Conservation (phyloP, 2,888 invertebrate species). For the Ectemnius lituratus region DNA sequence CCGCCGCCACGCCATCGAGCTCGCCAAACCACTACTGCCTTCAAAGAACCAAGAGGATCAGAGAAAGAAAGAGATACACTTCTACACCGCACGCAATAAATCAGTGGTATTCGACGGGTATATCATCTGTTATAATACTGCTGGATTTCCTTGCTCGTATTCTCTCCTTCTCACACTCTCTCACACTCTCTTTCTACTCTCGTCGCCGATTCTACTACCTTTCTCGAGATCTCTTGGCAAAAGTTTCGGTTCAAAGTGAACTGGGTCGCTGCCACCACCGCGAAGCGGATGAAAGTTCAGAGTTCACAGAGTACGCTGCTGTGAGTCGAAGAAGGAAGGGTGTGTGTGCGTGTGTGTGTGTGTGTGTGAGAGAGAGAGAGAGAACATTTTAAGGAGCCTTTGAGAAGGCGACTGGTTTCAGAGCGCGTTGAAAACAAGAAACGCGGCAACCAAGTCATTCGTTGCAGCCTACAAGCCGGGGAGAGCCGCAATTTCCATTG, state of each 20-base stretch:
- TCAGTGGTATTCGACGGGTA: slow-evolving; percentile 17
- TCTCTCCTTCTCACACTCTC: neutral
- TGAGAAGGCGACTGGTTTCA: no score
- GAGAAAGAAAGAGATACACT: no score
- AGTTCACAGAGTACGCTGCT: neutral
- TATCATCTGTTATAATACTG: slow-evolving; percentile 1
- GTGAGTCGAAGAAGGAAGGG: no score
- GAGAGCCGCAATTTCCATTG: slow-evolving; percentile 6
- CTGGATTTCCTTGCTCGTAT: neutral
- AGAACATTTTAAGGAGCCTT: no score
- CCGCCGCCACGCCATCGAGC: neutral
- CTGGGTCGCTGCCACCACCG: neutral
- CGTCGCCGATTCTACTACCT: neutral
- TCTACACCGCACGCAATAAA: neutral
- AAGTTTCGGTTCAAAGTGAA: slow-evolving; percentile 4
- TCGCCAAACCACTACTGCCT: no score
- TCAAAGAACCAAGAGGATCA: no score
- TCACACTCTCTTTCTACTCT: neutral
- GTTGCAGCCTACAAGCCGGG: neutral
- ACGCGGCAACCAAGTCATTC: no score
- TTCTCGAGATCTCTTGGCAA: slow-evolving; percentile 5
- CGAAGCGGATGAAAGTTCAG: slow-evolving; percentile 15
- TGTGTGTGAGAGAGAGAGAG: no score
- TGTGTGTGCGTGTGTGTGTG: no score
- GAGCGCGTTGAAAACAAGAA: no score